Percentiles rank a stretch among this genome's conserved stretches.
Evolutionary conservation across 2,113 vertebrate species (phyloP).

Genomic region (Cryptomyrus ogoouensis): DNA sequence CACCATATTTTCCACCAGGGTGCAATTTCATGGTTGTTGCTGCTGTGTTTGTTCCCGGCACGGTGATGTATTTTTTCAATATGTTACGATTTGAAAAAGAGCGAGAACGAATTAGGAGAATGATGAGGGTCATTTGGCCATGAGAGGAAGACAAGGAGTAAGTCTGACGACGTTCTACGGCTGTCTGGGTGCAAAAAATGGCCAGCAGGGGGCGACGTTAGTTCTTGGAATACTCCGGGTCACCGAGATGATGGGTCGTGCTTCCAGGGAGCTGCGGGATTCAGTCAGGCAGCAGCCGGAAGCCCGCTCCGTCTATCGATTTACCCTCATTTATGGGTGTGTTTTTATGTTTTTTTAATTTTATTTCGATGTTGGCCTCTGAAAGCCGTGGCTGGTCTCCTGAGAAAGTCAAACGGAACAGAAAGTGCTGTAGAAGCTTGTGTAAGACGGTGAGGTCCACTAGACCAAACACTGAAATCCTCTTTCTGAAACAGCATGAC

Average conservation of each 20-base stretch:
- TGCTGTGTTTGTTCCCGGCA: neutral
- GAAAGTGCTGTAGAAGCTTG: neutral
- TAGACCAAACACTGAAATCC: slow-evolving; percentile 21
- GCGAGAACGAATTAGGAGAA: slow-evolving; percentile 1
- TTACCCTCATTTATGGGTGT: neutral
- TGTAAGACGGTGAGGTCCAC: neutral
- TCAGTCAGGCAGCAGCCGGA: neutral
- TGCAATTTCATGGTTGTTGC: neutral
- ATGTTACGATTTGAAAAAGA: neutral
- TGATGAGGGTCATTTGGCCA: neutral
- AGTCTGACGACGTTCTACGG: neutral
- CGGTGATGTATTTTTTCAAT: neutral
- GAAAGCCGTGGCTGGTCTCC: neutral
- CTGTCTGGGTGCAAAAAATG: neutral
- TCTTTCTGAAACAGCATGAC: slow-evolving; percentile 18
- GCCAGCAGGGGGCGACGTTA: slow-evolving; percentile 11
- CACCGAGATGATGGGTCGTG: neutral
- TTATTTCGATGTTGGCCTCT: slow-evolving; percentile 4
- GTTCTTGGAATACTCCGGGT: neutral
- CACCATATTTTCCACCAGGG: neutral
- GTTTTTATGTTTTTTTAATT: neutral
- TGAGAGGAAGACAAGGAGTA: neutral
- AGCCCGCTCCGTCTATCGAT: neutral
- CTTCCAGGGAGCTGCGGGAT: neutral
- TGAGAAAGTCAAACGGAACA: neutral